Evolutionary conservation across 2,888 invertebrate species (phyloP), one percentile per base, ranked within the genome.

Genomic region (Volucella zonaria): DNA sequence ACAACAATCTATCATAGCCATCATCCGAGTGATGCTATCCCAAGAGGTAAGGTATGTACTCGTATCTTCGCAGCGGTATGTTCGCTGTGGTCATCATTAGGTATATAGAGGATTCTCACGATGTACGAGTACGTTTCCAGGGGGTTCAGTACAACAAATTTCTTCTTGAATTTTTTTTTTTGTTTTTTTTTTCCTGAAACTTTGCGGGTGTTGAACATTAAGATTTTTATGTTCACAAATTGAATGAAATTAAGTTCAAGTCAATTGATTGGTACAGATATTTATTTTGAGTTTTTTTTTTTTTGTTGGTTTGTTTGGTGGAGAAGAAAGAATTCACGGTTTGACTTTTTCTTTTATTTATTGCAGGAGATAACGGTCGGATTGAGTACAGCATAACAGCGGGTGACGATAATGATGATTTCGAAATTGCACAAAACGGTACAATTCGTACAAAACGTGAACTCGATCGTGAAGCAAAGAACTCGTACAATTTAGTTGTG

Each of bases 381-480:
- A 94, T 98, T 68, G 93, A 93, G 52, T 98, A 97, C 93, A 94
- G 94, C 87, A 96, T 98, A 88, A 94, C 95, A 58, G 95, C 95
- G 52, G 97, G 98, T 61, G 96, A 97, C 91, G 96, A 96, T 62
- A 93, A 94, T 68, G 93, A 94, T 45, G 96, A 96, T 90, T 98
- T 98, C 91, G 93, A 93, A 85, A 97, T 98, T 89, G 93, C 95
- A 23, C 92, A 94, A 82, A 98, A 97, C 91, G 98, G 98, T 61
- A 97, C 96, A 14, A 95, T 98, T 87, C 94, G 94, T 90, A 97
- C 97, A 4, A 93, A 93, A 77, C 94, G 94, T 87, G 90, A 92
- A 54, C 93, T 99, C 89, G 98, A 99, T 91, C 93, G 98, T 86
- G 98, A 99, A 92, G 94, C 94, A 51, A 94, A 95, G 87, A 94